Percentiles rank a stretch among this genome's conserved stretches.
Evolutionary conservation across 2,888 invertebrate species (phyloP).

Genomic region (Tineola bisselliella): DNA sequence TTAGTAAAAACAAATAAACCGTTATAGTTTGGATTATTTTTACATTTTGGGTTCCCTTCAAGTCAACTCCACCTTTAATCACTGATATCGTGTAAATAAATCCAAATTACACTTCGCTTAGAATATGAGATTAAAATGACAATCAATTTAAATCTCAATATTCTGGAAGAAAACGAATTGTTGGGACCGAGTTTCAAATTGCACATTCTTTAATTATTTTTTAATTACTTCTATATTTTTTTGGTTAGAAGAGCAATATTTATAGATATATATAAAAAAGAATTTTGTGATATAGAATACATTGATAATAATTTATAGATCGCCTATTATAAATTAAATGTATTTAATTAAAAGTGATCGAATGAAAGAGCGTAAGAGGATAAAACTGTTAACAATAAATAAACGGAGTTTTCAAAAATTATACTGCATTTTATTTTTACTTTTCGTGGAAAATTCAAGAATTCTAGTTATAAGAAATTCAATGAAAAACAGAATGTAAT

Average conservation of each 20-base stretch:
- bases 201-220: not conserved
- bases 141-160: too few relatives aligned
- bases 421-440: not conserved
- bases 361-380: conserved; percentile 5
- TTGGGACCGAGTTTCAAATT: not conserved
- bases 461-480: not conserved
- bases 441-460: too few relatives aligned
- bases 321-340: conserved; percentile 24
- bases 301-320: conserved; percentile 38
- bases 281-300: conserved; percentile 58
- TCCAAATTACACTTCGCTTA: too few relatives aligned
- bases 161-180: too few relatives aligned
- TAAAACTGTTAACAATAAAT: conserved; percentile 15
- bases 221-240: not conserved
- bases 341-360: not conserved
- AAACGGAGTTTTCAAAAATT: not conserved
- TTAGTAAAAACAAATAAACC: too few relatives aligned
- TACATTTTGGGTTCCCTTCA: too few relatives aligned
- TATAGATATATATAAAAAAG: not conserved
- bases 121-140: too few relatives aligned
- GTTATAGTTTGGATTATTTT: too few relatives aligned
- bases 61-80: too few relatives aligned
- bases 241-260: not conserved
- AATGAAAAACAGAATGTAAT: not conserved
- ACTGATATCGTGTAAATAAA: too few relatives aligned